These are phyloP conservation scores for Leptogaster cylindrica DNA, from an alignment of 2,888 invertebrate genomes.

Conservation along the genomic window DNA sequence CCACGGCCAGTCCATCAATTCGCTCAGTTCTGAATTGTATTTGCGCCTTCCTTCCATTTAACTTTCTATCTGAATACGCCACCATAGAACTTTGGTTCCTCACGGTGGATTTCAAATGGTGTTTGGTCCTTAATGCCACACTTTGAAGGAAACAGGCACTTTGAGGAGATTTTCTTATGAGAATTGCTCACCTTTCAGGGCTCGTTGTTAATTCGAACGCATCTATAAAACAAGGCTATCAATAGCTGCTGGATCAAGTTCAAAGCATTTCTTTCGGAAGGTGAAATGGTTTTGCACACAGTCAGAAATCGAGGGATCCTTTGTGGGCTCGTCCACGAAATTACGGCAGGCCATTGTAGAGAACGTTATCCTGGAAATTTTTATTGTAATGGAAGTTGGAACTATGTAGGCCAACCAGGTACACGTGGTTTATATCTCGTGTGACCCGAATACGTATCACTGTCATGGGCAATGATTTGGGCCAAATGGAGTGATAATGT, in stretches of 20 bases:
- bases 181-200: slow-evolving; percentile 23
- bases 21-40: slow-evolving; percentile 30
- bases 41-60: background rate
- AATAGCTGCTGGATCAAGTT: slow-evolving; percentile 18
- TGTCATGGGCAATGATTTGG: background rate
- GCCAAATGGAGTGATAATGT: slow-evolving; percentile 14
- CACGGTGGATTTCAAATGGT: background rate
- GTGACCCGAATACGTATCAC: slow-evolving; percentile 21
- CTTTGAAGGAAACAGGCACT: background rate
- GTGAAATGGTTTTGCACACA: background rate
- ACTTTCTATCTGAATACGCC: background rate
- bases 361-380: background rate
- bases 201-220: slow-evolving; percentile 12
- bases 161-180: background rate
- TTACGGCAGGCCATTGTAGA: background rate
- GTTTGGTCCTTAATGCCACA: background rate
- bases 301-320: background rate
- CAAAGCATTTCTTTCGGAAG: slow-evolving; percentile 5
- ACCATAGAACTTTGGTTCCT: background rate
- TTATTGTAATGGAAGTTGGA: slow-evolving; percentile 34
- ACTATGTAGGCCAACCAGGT: slow-evolving; percentile 9
- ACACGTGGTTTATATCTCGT: slow-evolving; percentile 2
- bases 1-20: slow-evolving; percentile 20
- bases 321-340: background rate
- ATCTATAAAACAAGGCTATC: slow-evolving; percentile 25